These are phyloP conservation scores for Charadrius vociferus DNA, from an alignment of 2,113 vertebrate genomes.

Conservation along the genomic window DNA sequence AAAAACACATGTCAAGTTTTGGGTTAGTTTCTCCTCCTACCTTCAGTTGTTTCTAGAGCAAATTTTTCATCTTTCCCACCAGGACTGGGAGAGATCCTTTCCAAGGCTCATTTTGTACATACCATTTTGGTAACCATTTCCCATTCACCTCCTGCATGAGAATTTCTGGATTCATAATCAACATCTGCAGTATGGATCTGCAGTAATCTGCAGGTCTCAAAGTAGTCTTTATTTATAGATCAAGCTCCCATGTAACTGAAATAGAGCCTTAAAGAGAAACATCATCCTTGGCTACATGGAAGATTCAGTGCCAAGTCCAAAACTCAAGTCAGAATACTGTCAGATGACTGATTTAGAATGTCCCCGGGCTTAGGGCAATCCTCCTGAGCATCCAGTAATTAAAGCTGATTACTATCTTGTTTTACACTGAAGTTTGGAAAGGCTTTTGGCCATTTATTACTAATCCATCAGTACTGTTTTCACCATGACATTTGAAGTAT, in stretches of 20 bases:
- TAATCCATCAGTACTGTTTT: background rate
- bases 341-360: background rate
- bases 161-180: background rate
- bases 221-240: background rate
- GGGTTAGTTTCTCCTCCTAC: background rate
- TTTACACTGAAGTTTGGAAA: background rate
- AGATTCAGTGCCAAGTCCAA: background rate
- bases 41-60: background rate
- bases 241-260: background rate
- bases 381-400: background rate
- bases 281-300: background rate
- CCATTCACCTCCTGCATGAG: background rate
- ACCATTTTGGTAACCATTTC: background rate
- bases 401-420: background rate
- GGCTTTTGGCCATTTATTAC: background rate
- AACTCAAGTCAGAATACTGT: background rate
- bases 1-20: background rate
- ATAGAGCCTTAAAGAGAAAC: background rate
- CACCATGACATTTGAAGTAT: background rate
- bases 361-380: background rate
- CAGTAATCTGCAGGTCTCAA: background rate
- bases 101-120: background rate
- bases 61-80: background rate
- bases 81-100: background rate
- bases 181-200: background rate